Evolutionary conservation across 2,113 vertebrate genomes (phyloP).

Genomic region (Jacana jacana): DNA sequence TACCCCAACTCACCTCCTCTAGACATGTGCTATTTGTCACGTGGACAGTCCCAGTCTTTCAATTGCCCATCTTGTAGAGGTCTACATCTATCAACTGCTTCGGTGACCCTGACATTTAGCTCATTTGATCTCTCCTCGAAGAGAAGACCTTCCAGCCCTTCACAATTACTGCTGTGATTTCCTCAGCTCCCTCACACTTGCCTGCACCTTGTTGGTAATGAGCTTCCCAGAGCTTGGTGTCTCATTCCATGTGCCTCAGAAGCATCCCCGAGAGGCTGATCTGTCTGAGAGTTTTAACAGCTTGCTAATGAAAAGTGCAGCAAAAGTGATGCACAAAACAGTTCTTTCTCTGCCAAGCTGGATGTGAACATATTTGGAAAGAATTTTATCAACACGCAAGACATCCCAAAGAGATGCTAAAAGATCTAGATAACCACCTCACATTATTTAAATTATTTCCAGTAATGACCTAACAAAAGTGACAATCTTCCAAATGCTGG

Average conservation of each 20-base stretch:
- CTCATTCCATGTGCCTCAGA: neutral
- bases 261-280: neutral
- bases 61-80: neutral
- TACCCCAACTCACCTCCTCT: neutral
- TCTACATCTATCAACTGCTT: neutral
- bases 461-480: neutral
- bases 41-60: neutral
- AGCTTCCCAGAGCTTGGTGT: neutral
- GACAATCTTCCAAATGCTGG: neutral
- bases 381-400: neutral
- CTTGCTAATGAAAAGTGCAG: neutral
- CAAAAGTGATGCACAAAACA: neutral
- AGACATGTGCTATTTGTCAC: rapidly evolving
- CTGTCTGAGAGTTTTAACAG: neutral
- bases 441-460: neutral
- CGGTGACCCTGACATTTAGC: neutral
- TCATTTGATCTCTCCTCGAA: neutral
- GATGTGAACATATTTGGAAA: neutral
- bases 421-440: neutral
- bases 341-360: neutral
- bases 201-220: neutral
- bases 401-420: neutral
- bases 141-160: neutral
- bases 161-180: neutral
- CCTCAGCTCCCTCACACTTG: neutral